Base-by-base conservation (phyloP, 2,888 invertebrate genomes). In the Ariolimax columbianus region DNA sequence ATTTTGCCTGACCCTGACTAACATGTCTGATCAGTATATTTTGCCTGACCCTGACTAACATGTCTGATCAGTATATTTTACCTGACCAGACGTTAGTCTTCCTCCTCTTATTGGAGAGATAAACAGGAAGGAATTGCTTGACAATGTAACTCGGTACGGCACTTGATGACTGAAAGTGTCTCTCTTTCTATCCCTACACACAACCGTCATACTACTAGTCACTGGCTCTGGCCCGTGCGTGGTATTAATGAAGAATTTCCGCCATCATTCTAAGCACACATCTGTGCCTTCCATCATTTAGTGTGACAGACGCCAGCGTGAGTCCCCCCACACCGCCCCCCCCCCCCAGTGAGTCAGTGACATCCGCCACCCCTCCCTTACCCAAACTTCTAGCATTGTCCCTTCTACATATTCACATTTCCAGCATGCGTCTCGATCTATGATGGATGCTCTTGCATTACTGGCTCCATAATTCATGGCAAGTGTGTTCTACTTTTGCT, bases 221-320 rank as follows among this genome's bases (percentile, higher is more conserved):
- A 7, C n/a, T n/a, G n/a, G 3, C 66, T 33, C 14, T 2, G 2
- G 7, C 66, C 19, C 30, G 33, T 17, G 3, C 14, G 3, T 14
- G 14, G 19, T 9, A 11, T 30, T 66, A 66, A 66, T 33, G 51
- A 75, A 51, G 51, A 47, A 43, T 47, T 30, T 30, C 73, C 30
- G 33, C 19, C n/a, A 40, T 75, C 51, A 75, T 75, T 75, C 75
- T 51, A 51, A 75, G 51, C 75, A 75, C 75, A 75, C 75, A 51
- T 75, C 75, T 51, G 75, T 33, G 75, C 33, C 30, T 33, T 75
- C 51, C 75, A 75, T 75, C 75, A 75, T 75, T 75, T 51, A 75
- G 19, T 33, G 33, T 51, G 75, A 75, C 75, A 75, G 75, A 17
- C 2, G 51, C 51, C 51, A 33, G 75, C 51, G 51, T 51, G 75